These are phyloP conservation scores for Hirtodrosophila trivittata DNA, from an alignment of 2,888 invertebrate species.

Conservation along the genomic window DNA sequence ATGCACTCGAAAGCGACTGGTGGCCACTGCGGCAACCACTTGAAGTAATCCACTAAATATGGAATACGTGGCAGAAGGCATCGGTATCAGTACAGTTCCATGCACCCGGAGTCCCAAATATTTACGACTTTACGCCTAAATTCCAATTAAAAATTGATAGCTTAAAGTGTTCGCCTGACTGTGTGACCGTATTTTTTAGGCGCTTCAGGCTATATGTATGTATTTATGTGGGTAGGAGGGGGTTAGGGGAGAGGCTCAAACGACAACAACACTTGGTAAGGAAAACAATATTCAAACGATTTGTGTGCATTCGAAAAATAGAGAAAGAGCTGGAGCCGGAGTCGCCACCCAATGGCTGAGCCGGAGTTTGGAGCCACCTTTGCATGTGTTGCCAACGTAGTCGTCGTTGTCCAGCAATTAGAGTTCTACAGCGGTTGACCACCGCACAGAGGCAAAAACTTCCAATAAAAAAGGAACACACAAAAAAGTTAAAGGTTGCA, in stretches of 20 bases:
- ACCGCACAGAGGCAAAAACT: constrained; percentile 39
- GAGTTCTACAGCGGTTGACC: constrained; percentile 66
- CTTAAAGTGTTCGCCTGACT: constrained; percentile 52
- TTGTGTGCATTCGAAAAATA: constrained; percentile 56
- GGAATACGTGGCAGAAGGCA: constrained; percentile 30
- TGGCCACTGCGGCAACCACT: constrained; percentile 26
- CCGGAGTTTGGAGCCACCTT: constrained; percentile 43
- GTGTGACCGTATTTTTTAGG: constrained; percentile 18
- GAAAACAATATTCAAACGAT: constrained; percentile 73
- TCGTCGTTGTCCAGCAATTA: constrained; percentile 66
- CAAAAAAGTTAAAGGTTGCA: constrained; percentile 5
- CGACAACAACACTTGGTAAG: constrained; percentile 4
- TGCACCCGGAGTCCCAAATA: constrained; percentile 47
- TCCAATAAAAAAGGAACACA: constrained; percentile 12
- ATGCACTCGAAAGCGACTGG: constrained; percentile 13
- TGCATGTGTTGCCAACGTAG: constrained; percentile 31
- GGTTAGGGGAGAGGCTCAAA: not conserved
- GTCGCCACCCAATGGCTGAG: constrained; percentile 27
- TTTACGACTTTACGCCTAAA: constrained; percentile 73
- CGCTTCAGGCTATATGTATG: not conserved
- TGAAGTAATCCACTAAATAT: constrained; percentile 27
- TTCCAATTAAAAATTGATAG: constrained; percentile 73
- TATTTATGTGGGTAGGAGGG: not conserved
- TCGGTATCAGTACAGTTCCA: constrained; percentile 8
- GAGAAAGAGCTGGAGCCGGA: constrained; percentile 1